Percentiles rank a stretch among this genome's conserved stretches.
phyloP scores from a whole-genome alignment of 1,140 invertebrate genomes.

The Platyura marginata region DNA sequence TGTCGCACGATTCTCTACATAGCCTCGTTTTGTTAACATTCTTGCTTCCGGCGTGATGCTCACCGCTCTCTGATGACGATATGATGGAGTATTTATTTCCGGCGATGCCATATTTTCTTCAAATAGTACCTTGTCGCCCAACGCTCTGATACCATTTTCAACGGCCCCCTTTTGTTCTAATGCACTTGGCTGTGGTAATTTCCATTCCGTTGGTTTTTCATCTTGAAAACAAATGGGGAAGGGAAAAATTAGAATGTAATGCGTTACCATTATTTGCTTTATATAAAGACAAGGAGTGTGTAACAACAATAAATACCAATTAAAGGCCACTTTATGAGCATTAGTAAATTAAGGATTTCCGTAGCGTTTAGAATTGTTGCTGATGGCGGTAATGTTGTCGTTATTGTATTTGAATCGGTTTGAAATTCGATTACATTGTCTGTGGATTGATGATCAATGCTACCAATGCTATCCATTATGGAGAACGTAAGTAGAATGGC shows the following conservation, averaged over 20 bases:
- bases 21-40: conserved; percentile 37
- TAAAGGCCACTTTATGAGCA: not conserved
- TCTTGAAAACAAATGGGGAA: conserved; percentile 10
- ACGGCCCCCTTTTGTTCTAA: conserved; percentile 26
- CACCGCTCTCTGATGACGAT: conserved; percentile 44
- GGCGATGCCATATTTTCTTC: conserved; percentile 30
- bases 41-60: conserved; percentile 35
- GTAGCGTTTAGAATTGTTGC: not conserved
- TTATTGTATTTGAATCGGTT: not conserved
- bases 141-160: conserved; percentile 31
- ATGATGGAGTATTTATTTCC: conserved; percentile 37
- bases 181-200: conserved; percentile 8
- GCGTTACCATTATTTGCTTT: conserved; percentile 9
- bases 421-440: not conserved
- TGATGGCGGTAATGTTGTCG: not conserved
- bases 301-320: not conserved
- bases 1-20: conserved; percentile 44
- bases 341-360: not conserved
- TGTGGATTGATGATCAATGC: not conserved
- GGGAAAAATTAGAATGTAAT: conserved; percentile 4
- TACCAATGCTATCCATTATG: conserved; percentile 1
- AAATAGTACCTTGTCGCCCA: conserved; percentile 29
- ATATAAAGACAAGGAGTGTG: conserved; percentile 10
- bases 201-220: conserved; percentile 15
- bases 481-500: not conserved